Base-by-base conservation (phyloP, 35 echinoderm and acorn worm genomes). In the Anneissia japonica region DNA sequence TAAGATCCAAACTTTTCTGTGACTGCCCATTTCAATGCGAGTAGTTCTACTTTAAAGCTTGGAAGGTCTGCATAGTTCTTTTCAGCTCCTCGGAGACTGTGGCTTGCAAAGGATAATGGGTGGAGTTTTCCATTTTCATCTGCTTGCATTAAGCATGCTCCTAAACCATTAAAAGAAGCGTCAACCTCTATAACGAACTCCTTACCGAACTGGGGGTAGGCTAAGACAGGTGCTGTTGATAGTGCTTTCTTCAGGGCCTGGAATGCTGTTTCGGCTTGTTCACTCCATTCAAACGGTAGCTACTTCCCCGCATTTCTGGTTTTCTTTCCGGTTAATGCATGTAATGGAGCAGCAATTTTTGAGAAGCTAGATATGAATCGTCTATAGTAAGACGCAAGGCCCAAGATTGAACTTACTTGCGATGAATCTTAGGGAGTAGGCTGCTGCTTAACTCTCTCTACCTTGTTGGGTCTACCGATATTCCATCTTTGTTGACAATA, bases 121-220 rank as follows among this genome's bases (percentile, higher is more conserved):
- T 76, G 51, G 32, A 76, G 30, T 21, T 36, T 21, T 85, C 87
- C 87, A 80, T 90, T 83, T 5, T 89, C 79, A 4, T 39, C 43
- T 26, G 30, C 35, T 33, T 89, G 87, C 9, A 31, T 4, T 0
- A 85, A 31, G 35, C 91, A 84, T 46, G 38, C 72, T 36, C 82
- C 89, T 3, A 90, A 31, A 0, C 89, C 88, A 7, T 76, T 41
- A 10, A 86, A 33, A 14, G 81, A 84, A 7, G 81, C 88, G 37
- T 90, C 88, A 10, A 75, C 36, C 38, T 90, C 88, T 19, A 89
- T 30, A 23, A 84, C 41, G 74, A 84, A 90, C 13, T 4, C 23
- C 37, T 35, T 46, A 32, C 37, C 32, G 30, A 76, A 77, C 4
- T 40, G 26, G 21, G 88, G 88, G 34, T 84, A 90, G 17, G 74